Evolutionary conservation across 2,113 vertebrate genomes (phyloP), one percentile per base, ranked within the genome.

Genomic region (Fregata magnificens): DNA sequence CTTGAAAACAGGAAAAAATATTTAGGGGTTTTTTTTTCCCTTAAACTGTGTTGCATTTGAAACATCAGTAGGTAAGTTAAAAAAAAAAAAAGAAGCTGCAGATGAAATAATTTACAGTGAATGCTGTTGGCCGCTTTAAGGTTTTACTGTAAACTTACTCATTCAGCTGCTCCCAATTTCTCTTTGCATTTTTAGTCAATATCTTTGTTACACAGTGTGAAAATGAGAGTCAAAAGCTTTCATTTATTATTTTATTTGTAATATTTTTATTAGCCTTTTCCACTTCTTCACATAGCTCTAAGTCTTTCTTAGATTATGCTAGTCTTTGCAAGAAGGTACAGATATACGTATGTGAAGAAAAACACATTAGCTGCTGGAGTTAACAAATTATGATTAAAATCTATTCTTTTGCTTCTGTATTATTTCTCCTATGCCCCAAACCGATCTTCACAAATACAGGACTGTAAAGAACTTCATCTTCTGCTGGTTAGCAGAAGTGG

Each of bases 401-500:
- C 80, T 81, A 52, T 96, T 97, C 73, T 97, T 96, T 95, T 95
- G 86, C 96, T 97, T 97, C 95, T 86, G 92, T 97, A 90, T 96
- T 91, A 96, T 98, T 98, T 98, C 97, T 98, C 79, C 79, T 93
- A 5, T 88, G 97, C 91, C 82, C 90, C 85, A 95, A 96, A 97
- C 96, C 50, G 49, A 97, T 98, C 97, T 98, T 98, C 97, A 89
- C 96, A 98, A 98, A 98, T 88, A 72, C 88, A 94, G 96, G 83
- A 96, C 97, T 97, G 97, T 95, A 96, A 97, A 97, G 97, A 98
- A 97, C 97, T 98, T 97, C 95, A 77, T 98, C 97, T 98, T 98
- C 97, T 97, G 96, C 98, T 97, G 97, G 95, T 97, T 98, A 98
- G 98, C 98, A 97, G 97, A 90, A 97, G 97, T 98, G 98, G 98